Base-by-base conservation (phyloP, 1,140 invertebrate species). In the Rhizoglyphus robini region DNA sequence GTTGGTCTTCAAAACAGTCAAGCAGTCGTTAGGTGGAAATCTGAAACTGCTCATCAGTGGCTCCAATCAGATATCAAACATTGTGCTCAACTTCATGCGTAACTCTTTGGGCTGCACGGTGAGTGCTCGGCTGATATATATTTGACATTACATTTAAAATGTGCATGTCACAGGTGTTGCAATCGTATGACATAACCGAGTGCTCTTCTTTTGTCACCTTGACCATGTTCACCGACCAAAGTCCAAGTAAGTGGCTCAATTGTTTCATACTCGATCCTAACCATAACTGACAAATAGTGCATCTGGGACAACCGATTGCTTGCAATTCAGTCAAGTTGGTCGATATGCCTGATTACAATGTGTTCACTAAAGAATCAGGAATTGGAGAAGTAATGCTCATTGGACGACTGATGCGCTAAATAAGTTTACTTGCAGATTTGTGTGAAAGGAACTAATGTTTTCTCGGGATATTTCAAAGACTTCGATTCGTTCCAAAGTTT, bases 261-360 rank as follows among this genome's bases (percentile, higher is more conserved):
- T 60, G 5, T 60, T 36, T 47, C 5, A 41, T 60, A 13, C n/a
- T 5, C 30, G n/a, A 60, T 18, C 30, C 8, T 25, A 25, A 30
- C 29, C 5, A 25, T 20, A 30, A 23, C 29, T 61, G 25, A 20
- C n/a, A 20, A 18, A 23, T 25, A 63, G 63, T 25, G 27, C 89
- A 67, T 57, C 4, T 68, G 18, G 67, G 67, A 2, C 8, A 20
- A 18, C 70, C 96, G 96, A 77, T 96, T 96, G 78, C 77, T 96
- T 59, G 89, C 90, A 90, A 86, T 75, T 87, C 86, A 74, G 81
- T 96, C 61, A 97, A 97, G 81, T 77, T 98, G 68, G 85, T 88
- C 29, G 94, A 97, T 77, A 92, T 97, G 63, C 90, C 93, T 65
- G 94, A 97, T 76, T 96, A 97, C 90, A 89, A 95, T 75, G 97